Base-by-base conservation (phyloP, 2,888 invertebrate species). In the Nomada ferruginata region DNA sequence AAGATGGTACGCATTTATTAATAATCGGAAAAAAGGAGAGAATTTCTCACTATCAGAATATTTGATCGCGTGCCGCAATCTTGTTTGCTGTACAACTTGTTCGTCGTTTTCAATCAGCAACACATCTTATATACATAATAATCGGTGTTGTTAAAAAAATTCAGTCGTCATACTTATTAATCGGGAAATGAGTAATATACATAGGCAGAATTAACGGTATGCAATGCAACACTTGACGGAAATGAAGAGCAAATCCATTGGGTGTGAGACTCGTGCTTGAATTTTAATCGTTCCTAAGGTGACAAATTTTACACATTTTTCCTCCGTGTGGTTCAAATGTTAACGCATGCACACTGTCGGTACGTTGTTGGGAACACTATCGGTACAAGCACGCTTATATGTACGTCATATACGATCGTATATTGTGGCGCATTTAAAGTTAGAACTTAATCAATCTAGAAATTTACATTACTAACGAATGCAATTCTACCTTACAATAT, bases 1-100 rank as follows among this genome's bases (percentile, higher is more conserved):
- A 66, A 75, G 60, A 75, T 55, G 72, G 53, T 42, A 64, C 44
- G 57, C 47, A 29, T 81, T 82, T 82, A 82, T 82, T 82, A 63
- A 71, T 72, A 29, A 26, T 53, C 47, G n/a, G 50, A 47, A 71
- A 53, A 60, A 71, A 69, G 81, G 68, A 71, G 42, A 26, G 57
- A 64, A 29, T 36, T 11, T 60, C 23, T 66, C 26, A 10, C 9
- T 2, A 9, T 13, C 57, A 57, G 20, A 47, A 64, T 47, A 57
- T 57, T 61, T 36, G 7, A 47, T 36, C 42, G 11, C 47, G 23
- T 50, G 26, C 23, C 29, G 44, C 15, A 29, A 20, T n/a, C 52
- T 20, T 9, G 53, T 53, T 20, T 18, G 60, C 29, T 52, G 20
- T 15, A 72, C 2, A 11, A 66, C n/a, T 36, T 42, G 13, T 18